Evolutionary conservation across 2,113 vertebrate species (phyloP).

Genomic region (Laticauda colubrina): DNA sequence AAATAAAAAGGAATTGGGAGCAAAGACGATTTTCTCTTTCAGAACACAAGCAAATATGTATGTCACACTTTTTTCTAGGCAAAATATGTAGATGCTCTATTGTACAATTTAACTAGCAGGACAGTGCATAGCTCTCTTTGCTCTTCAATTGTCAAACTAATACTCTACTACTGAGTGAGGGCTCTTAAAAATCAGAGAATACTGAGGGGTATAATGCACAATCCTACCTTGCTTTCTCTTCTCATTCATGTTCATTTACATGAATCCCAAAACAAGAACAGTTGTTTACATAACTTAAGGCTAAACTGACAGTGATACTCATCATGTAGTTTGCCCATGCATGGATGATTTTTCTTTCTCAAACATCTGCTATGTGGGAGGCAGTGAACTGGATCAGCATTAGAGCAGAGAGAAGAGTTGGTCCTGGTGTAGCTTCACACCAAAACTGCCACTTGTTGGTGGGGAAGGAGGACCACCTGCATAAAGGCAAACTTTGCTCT

Average conservation of each 20-base stretch:
- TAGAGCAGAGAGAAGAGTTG: not conserved
- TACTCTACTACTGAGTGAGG: not conserved
- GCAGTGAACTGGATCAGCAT: not conserved
- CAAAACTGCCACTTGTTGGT: not conserved
- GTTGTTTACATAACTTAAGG: not conserved
- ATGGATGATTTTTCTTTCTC: not conserved
- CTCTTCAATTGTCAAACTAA: not conserved
- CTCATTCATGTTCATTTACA: not conserved
- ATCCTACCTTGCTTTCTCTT: not conserved
- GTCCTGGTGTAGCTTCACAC: not conserved
- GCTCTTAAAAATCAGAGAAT: not conserved
- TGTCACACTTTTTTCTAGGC: not conserved
- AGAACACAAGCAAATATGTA: not conserved
- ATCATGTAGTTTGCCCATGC: not conserved
- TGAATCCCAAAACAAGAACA: not conserved
- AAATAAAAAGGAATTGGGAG: not conserved
- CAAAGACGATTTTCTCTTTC: not conserved
- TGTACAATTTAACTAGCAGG: not conserved
- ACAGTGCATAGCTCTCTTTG: not conserved
- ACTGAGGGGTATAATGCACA: not conserved
- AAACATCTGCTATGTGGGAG: not conserved
- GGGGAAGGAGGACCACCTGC: not conserved
- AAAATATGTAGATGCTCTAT: not conserved
- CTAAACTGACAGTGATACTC: not conserved
- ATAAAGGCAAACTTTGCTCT: not conserved